A percentile compares a stretch with the other conserved stretches of the same genome.
Conservation (phyloP, 2,113 vertebrate genomes). For the Bubo blakistoni region DNA sequence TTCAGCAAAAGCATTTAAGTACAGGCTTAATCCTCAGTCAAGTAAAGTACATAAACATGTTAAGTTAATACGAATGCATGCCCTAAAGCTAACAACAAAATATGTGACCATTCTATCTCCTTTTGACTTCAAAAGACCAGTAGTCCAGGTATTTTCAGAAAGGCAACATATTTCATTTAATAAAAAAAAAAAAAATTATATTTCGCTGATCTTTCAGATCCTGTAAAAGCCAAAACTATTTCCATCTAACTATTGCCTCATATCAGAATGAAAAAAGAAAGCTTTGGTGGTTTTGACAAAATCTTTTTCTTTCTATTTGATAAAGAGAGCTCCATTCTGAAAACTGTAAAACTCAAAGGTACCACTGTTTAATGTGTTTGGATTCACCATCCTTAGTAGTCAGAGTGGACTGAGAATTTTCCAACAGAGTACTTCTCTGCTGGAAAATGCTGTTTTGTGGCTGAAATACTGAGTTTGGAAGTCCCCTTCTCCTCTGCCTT, state of each 20-base stretch:
- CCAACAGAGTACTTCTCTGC: background rate
- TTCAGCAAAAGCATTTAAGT: slow-evolving; percentile 8
- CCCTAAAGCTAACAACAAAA: background rate
- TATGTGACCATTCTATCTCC: background rate
- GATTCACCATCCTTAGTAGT: background rate
- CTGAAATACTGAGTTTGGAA: background rate
- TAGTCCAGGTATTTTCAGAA: background rate
- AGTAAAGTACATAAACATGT: background rate
- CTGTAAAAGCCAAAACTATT: background rate
- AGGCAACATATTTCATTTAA: background rate
- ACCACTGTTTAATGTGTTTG: background rate
- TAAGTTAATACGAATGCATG: background rate
- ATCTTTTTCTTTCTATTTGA: background rate
- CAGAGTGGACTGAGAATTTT: background rate
- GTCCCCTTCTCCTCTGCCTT: background rate
- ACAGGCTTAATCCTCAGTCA: background rate
- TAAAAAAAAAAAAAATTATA: too few species aligned
- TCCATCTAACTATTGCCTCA: background rate
- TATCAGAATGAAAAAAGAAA: background rate
- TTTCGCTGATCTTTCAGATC: background rate
- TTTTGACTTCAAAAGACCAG: background rate
- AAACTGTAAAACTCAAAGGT: background rate
- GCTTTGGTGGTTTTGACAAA: background rate
- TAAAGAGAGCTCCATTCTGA: background rate
- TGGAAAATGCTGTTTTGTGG: background rate